phyloP scores from a whole-genome alignment of 2,113 vertebrate species.

The Pterophyllum scalare region DNA sequence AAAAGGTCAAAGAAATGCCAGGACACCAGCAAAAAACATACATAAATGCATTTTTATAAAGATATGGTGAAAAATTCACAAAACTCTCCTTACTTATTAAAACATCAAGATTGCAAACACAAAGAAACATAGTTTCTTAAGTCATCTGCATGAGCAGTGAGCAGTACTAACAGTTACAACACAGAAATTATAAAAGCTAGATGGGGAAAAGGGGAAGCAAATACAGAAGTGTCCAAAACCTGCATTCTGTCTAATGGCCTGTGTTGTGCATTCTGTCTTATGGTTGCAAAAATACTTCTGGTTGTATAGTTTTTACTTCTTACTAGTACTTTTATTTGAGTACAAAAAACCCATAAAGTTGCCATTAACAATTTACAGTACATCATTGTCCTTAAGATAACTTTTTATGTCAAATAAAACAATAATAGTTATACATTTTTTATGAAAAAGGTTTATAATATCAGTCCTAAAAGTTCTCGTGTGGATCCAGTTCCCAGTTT shows the following conservation, averaged over 20 bases:
- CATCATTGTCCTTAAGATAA: neutral
- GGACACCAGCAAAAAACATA: too few relatives aligned
- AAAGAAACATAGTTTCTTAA: too few relatives aligned
- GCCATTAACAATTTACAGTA: neutral
- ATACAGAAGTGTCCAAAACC: neutral
- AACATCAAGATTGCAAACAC: too few relatives aligned
- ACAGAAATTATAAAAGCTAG: too few relatives aligned
- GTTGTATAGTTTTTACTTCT: neutral
- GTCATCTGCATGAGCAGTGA: too few relatives aligned
- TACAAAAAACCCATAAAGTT: neutral
- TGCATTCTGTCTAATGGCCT: neutral
- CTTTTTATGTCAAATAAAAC: neutral
- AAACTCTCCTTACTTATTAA: too few relatives aligned
- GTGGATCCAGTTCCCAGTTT: neutral
- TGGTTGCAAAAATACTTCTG: neutral
- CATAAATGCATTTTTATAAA: too few relatives aligned
- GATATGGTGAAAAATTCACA: too few relatives aligned
- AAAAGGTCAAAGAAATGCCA: too few relatives aligned
- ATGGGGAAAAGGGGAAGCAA: too few relatives aligned
- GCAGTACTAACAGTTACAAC: too few relatives aligned
- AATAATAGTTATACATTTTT: neutral
- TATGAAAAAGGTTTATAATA: neutral
- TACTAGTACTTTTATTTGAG: neutral
- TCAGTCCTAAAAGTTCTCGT: neutral
- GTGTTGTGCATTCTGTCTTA: neutral